Conservation (phyloP, 2,113 vertebrate species). For the Callorhinus ursinus region DNA sequence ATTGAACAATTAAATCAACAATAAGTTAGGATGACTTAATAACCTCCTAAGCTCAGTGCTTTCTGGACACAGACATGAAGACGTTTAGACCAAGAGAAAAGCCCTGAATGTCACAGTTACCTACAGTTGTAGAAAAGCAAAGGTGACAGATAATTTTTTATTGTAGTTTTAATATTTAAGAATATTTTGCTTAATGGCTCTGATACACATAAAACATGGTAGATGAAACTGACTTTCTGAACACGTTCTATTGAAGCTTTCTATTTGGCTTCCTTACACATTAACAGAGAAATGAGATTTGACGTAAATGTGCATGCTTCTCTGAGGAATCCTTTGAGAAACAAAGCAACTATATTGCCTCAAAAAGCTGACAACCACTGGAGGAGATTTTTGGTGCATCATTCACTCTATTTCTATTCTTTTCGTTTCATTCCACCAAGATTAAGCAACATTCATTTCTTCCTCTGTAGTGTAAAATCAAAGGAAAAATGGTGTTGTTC, state of each 20-base stretch:
- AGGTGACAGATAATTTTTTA: neutral
- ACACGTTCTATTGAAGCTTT: neutral
- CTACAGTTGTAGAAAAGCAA: neutral
- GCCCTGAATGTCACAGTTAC: rapidly evolving
- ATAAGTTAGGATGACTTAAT: neutral
- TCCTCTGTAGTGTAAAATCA: neutral
- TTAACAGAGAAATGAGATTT: neutral
- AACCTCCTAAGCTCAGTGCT: rapidly evolving
- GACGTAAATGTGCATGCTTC: neutral
- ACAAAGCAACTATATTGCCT: neutral
- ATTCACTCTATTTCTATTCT: neutral
- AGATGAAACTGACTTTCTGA: neutral
- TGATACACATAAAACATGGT: neutral
- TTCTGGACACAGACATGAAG: neutral
- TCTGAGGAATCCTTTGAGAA: neutral
- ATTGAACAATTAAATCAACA: neutral
- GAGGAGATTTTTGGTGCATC: neutral
- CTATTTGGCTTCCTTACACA: neutral
- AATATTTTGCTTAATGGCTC: neutral
- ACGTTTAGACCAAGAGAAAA: neutral
- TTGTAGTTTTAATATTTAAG: neutral
- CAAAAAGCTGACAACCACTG: neutral
- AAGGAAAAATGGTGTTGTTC: neutral
- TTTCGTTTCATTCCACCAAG: neutral
- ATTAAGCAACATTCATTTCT: neutral